Base-by-base conservation (phyloP, 2,888 invertebrate genomes). In the Marronus borbonicus region DNA sequence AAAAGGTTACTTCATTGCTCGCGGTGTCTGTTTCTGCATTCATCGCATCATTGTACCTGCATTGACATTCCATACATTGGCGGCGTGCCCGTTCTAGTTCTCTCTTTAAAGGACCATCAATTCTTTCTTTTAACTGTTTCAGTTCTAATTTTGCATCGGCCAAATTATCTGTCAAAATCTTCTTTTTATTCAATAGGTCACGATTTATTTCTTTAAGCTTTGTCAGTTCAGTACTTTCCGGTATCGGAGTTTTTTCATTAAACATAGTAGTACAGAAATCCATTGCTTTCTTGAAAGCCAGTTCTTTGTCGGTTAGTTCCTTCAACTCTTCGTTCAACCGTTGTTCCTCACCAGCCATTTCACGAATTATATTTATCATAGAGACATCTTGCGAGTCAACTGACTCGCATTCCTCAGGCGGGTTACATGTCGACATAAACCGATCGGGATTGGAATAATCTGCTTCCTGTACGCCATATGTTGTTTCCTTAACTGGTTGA, bases 101-200 rank as follows among this genome's bases (percentile, higher is more conserved):
- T 20, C 72, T 31, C 39, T 72, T 58, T 28, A 72, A 58, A 36
- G 72, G 72, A 5, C 72, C 72, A 3, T 36, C 20, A 12, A 72
- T 58, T 36, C n/a, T 39, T 20, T 72, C 72, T 31, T 72, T 72
- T 39, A 72, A 17, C 17, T 72, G 72, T 39, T 72, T 72, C 8
- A 72, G 14, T 55, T 72, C 72, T 1, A 72, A 20, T 58, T 72
- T 72, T 20, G 72, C 72, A 72, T 72, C 72, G 8, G 58, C 72
- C 36, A 72, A 39, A 58, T 36, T 58, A 58, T 72, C 72, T 3
- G 24, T 58, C 28, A 72, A 39, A n/a, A 17, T 39, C 12, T 72
- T 55, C 36, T 72, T 72, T 39, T 39, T 72, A 17, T 39, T 20
- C 7, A 39, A 17, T 39, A 72, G 36, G 28, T 72, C 72, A 4